phyloP scores from a whole-genome alignment of 2,888 invertebrate genomes.

The Capitulum mitella region DNA sequence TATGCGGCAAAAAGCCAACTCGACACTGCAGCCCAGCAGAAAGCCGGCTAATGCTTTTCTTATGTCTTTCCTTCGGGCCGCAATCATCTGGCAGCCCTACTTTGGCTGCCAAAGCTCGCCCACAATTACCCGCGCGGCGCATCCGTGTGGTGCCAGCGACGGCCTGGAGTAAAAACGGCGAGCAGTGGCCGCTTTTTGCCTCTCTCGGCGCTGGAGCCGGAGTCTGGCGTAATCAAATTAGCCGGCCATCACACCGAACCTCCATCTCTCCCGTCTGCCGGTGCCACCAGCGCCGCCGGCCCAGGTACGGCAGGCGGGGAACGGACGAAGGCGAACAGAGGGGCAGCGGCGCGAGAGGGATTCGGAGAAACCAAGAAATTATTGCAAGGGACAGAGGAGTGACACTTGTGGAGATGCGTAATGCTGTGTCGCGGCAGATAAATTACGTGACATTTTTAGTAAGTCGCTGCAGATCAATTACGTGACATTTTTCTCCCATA shows the following conservation, averaged over 20 bases:
- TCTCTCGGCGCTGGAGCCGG: not conserved
- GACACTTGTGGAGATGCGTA: too few species aligned
- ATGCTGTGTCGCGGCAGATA: too few species aligned
- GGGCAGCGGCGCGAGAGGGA: too few species aligned
- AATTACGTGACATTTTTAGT: too few species aligned
- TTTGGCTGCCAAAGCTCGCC: not conserved
- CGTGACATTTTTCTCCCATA: too few species aligned
- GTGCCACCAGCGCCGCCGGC: too few species aligned
- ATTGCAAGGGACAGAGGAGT: too few species aligned
- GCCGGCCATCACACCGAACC: not conserved
- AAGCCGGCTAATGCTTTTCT: constrained; percentile 5
- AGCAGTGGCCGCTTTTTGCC: not conserved
- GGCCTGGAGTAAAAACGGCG: not conserved
- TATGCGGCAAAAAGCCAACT: not conserved
- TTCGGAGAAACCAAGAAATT: too few species aligned
- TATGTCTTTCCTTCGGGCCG: not conserved
- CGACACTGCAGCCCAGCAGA: not conserved
- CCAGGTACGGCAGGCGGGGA: too few species aligned
- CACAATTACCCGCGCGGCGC: not conserved
- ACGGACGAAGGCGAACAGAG: too few species aligned
- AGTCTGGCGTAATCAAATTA: not conserved
- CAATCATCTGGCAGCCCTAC: not conserved
- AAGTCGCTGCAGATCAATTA: too few species aligned
- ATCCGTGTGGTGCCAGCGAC: not conserved
- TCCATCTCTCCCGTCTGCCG: too few species aligned